Evolutionary conservation across 37 sponge, comb jelly and placozoan species (phyloP).

Genomic region (Tethya wilhelma): DNA sequence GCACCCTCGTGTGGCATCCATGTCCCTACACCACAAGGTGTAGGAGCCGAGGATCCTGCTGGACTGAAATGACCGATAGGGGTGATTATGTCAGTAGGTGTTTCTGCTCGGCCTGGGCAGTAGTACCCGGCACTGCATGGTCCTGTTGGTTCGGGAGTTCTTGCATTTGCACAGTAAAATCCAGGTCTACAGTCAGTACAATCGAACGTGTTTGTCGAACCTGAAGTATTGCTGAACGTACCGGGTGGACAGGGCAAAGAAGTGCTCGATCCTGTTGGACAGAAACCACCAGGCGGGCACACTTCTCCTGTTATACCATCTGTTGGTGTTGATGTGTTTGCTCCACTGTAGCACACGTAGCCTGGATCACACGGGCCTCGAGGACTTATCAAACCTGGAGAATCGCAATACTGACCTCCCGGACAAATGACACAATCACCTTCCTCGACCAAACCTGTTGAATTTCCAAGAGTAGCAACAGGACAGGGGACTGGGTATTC

Average conservation of each 20-base stretch:
- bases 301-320: constrained; percentile 12
- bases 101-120: not conserved
- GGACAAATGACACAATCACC: not conserved
- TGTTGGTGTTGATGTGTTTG: constrained; percentile 16
- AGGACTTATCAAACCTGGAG: not conserved
- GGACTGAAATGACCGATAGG: not conserved
- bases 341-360: constrained; percentile 8
- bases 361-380: constrained; percentile 17
- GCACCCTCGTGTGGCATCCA: constrained; percentile 4
- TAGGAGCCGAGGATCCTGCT: not conserved
- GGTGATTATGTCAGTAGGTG: not conserved
- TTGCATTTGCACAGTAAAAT: not conserved
- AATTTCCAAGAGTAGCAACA: not conserved
- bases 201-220: constrained; percentile 10
- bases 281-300: constrained; percentile 7
- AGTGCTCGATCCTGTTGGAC: not conserved
- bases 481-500: constrained; percentile 7
- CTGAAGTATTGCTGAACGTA: constrained; percentile 5
- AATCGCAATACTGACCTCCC: constrained; percentile 10
- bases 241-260: constrained; percentile 11
- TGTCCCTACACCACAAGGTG: not conserved
- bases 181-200: constrained; percentile 5
- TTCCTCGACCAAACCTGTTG: not conserved
- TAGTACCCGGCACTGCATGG: not conserved
- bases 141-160: not conserved